Base-by-base conservation (phyloP, 2,113 vertebrate species). In the Datnioides undecimradiatus region DNA sequence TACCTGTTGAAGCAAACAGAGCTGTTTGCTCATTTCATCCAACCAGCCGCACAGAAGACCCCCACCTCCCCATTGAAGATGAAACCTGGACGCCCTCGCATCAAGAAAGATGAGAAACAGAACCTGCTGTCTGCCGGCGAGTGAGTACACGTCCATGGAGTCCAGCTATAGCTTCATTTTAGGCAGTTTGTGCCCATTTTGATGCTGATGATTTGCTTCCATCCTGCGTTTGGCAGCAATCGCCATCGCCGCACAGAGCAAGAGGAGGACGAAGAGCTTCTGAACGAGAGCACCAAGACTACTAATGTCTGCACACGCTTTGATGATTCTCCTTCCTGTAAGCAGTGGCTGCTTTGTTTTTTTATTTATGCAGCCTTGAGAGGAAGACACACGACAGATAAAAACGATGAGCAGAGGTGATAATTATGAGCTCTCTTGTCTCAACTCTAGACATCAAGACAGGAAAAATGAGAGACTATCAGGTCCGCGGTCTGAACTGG, bases 31-130 rank as follows among this genome's bases (percentile, higher is more conserved):
- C 98, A 99, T 92, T 99, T 99, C 92, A 99, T 99, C 89, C 98
- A 99, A 85, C 98, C 98, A 64, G 98, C 98, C 67, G 98, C 98
- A 84, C 98, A 99, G 92, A 99, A 99, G 90, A 99, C 97, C 41
- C 98, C 98, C 57, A 99, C 97, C 21, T 99, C 98, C 59, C 98
- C 98, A 43, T 93, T 99, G 82, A 99, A 99, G 94, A 99, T 99
- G 98, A 99, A 99, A 77, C 98, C 98, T 3, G 98, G 98, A 7
- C 97, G 98, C 10, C 98, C 98, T 73, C 96, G 98, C 80, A 94
- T 99, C 81, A 99, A 99, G 90, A 98, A 97, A 74, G 98, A 99
- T n/a, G 98, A 99, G 90, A 99, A 99, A 78, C 98, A 99, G 93
- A 97, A 96, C 86, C 94, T 99, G 33, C 89, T 99, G 1, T 99